Base-by-base conservation (phyloP, 2,888 invertebrate species). In the Gymnocheta viridis region DNA sequence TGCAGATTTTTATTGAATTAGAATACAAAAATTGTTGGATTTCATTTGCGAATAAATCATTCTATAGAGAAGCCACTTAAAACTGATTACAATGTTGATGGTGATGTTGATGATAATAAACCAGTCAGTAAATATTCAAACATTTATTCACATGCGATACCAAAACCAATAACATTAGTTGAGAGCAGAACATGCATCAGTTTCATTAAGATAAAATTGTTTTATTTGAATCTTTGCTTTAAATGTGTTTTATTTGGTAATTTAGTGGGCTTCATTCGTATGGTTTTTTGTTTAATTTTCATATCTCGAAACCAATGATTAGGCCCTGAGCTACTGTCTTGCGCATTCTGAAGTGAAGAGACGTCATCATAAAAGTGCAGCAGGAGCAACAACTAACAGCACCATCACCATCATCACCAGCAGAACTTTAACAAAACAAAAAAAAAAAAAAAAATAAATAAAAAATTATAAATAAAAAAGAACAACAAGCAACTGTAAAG, bases 251-350 rank as follows among this genome's bases (percentile, higher is more conserved):
- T 19, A 14, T 32, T 77, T 58, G n/a, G 66, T 58, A 17, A 47
- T 22, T 62, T 38, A 64, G 44, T 54, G 41, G n/a, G 5, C 32
- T 56, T 29, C 32, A 22, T 72, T 58, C 14, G 7, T 47, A 6
- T 19, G 19, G 17, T 4, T 51, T 22, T 54, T 69, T 70, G 38
- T 81, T 81, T 69, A 69, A 62, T 84, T 81, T 81, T 84, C 51
- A 69, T 81, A 84, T 81, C n/a, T n/a, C 73, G 67, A 81, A 82
- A 74, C 60, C 76, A 70, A 80, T 85, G 82, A 85, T 86, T 85
- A 83, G 85, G 82, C 82, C 83, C 76, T 70, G 85, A 85, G 86
- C 86, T 86, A 85, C 86, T 73, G 84, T 85, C 84, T 82, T 80
- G 80, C 58, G 77, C 72, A 69, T 19, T 56, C 9, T 19, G 56